Percentiles rank a stretch among this genome's conserved stretches.
These are phyloP conservation scores for Hirundichthys speculiger DNA, from an alignment of 2,113 vertebrate species.

Conservation along the genomic window DNA sequence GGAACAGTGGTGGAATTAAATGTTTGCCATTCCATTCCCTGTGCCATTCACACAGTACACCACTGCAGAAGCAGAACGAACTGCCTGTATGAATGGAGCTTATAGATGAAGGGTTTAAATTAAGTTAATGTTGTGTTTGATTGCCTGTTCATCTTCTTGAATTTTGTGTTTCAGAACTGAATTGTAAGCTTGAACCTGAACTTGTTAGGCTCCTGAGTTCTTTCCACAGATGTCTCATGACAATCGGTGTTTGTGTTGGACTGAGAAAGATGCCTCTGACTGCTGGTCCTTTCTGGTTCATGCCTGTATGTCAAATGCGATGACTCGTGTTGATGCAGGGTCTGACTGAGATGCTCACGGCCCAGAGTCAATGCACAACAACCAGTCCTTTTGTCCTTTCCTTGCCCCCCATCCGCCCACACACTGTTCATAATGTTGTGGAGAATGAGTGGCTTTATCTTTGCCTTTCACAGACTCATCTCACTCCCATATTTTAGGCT, in stretches of 20 bases:
- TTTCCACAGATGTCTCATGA: conserved; percentile 37
- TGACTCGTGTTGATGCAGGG: conserved; percentile 40
- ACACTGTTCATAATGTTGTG: conserved; percentile 61
- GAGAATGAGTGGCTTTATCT: conserved; percentile 75
- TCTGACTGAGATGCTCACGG: conserved; percentile 52
- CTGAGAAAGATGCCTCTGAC: conserved; percentile 29
- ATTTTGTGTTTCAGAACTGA: not conserved
- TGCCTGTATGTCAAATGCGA: conserved; percentile 47
- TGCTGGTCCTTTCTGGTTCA: conserved; percentile 36
- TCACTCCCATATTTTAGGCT: conserved; percentile 62
- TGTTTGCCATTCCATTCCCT: too few species aligned
- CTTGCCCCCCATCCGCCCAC: conserved; percentile 59
- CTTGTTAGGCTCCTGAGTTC: conserved; percentile 14
- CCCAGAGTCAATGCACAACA: conserved; percentile 62
- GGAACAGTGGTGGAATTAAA: too few species aligned
- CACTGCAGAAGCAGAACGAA: too few species aligned
- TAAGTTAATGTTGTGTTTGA: too few species aligned
- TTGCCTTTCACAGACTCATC: conserved; percentile 56
- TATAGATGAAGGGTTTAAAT: too few species aligned
- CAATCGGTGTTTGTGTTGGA: conserved; percentile 40
- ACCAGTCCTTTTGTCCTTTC: conserved; percentile 71
- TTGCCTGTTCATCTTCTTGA: too few species aligned
- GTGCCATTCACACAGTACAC: too few species aligned
- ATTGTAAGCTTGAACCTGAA: conserved; percentile 8
- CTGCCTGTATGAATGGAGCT: too few species aligned